phyloP scores from a whole-genome alignment of 2,797 vertebrate species.

The Thamnophis elegans region DNA sequence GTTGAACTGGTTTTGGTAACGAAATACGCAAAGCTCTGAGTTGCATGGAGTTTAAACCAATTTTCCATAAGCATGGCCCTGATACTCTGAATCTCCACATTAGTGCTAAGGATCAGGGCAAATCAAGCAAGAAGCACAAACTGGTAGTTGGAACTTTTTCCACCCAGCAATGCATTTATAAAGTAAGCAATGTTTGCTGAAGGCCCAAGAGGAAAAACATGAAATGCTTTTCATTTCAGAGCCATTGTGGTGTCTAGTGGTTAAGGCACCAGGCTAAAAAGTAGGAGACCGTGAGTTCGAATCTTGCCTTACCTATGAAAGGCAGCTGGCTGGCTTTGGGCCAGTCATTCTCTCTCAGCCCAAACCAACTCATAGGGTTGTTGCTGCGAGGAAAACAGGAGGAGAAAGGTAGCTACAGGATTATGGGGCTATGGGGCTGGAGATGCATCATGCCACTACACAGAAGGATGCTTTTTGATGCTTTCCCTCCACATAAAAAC shows the following conservation, averaged over 20 bases:
- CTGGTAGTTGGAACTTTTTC: background rate
- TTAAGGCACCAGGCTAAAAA: background rate
- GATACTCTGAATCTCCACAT: background rate
- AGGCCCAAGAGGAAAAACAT: background rate
- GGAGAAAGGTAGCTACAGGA: background rate
- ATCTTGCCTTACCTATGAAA: background rate
- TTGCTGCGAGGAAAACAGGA: background rate
- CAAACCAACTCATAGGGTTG: background rate
- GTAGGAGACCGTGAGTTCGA: background rate
- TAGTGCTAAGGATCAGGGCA: background rate
- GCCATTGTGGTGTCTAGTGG: background rate
- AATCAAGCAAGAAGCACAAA: background rate
- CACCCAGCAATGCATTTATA: background rate
- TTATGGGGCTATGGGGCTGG: too few species aligned
- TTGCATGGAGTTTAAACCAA: background rate
- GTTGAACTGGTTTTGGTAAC: background rate
- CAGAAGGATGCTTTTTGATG: background rate
- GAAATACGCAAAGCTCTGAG: background rate
- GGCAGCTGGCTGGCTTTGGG: background rate
- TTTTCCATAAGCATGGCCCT: background rate
- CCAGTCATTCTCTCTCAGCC: background rate
- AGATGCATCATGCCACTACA: background rate
- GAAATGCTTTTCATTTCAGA: background rate
- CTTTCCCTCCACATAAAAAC: background rate
- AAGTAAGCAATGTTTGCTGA: background rate